Conservation (phyloP, 2,888 invertebrate genomes). For the Formica aserva region DNA sequence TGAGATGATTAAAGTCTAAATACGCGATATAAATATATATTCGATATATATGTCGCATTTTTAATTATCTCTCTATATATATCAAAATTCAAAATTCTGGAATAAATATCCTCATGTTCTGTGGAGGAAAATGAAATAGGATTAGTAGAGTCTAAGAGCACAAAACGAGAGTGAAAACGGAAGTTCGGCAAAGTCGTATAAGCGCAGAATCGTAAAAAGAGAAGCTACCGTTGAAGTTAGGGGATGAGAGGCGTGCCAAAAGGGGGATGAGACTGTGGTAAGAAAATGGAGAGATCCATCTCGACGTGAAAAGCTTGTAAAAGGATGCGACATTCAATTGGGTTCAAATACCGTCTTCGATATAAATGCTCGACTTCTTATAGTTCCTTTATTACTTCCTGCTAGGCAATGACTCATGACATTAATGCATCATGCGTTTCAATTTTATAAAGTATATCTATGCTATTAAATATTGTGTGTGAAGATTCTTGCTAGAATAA, state of each 20-base stretch:
- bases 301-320: conserved; percentile 38
- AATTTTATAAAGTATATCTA: conserved; percentile 1
- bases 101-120: conserved; percentile 43
- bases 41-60: not conserved
- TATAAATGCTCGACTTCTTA: conserved; percentile 56
- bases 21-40: not conserved
- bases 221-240: conserved; percentile 31
- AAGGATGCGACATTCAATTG: conserved; percentile 63
- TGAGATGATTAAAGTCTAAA: not conserved
- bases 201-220: conserved; percentile 33
- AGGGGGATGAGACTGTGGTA: not conserved
- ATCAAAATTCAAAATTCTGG: conserved; percentile 60
- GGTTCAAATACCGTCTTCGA: conserved; percentile 57
- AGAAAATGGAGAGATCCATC: conserved; percentile 27
- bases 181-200: conserved; percentile 58
- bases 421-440: conserved; percentile 45
- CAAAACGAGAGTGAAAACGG: conserved; percentile 22
- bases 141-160: conserved; percentile 18
- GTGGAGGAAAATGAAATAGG: conserved; percentile 11
- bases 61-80: conserved; percentile 17
- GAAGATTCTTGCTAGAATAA: not conserved
- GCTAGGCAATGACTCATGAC: conserved; percentile 50
- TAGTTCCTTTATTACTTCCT: conserved; percentile 49
- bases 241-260: conserved; percentile 35
- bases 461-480: not conserved